Base-by-base conservation (phyloP, 2,113 vertebrate species). In the Merops nubicus region DNA sequence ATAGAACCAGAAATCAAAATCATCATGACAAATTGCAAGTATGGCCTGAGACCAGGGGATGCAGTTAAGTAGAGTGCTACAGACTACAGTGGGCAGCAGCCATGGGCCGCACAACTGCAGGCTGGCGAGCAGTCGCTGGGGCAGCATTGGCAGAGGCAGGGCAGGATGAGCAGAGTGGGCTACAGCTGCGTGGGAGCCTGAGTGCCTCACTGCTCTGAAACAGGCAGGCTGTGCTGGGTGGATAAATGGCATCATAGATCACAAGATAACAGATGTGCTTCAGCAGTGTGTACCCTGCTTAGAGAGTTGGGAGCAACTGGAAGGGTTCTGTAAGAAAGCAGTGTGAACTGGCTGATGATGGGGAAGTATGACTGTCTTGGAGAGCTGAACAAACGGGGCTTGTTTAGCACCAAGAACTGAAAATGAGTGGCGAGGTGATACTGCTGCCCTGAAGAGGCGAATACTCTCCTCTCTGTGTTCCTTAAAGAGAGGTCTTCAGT, bases 301-400 rank as follows among this genome's bases (percentile, higher is more conserved):
- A 33, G 38, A 81, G 25, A 51, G n/a, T 4, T 57, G 29, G 18
- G 21, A 47, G 42, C n/a, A 53, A 47, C 68, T 59, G 38, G 45
- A 62, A 80, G 29, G 36, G 29, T 8, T 34, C 54, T 69, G 42
- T 33, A 69, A 42, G 18, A 42, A 31, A 54, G 21, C 29, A 31
- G 31, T 0, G 0, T 57, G 36, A 89, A 23, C 42, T 42, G 33
- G 15, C 8, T 53, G 11, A 23, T 38, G 47, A 36, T 10, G 31
- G 5, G 48, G 56, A 51, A 28, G 17, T 18, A 23, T 28, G n/a
- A 47, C 9, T 2, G 0, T 26, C 0, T 0, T 64, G 26, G 47
- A 36, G 76, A 77, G n/a, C 31, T 48, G 38, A 82, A 53, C 43
- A 59, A 21, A 20, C 33, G 50, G 40, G 33, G 23, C 65, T 83